Percentiles rank a stretch among this genome's conserved stretches.
phyloP scores from a whole-genome alignment of 35 echinoderm and acorn worm species.

The Lytechinus pictus region DNA sequence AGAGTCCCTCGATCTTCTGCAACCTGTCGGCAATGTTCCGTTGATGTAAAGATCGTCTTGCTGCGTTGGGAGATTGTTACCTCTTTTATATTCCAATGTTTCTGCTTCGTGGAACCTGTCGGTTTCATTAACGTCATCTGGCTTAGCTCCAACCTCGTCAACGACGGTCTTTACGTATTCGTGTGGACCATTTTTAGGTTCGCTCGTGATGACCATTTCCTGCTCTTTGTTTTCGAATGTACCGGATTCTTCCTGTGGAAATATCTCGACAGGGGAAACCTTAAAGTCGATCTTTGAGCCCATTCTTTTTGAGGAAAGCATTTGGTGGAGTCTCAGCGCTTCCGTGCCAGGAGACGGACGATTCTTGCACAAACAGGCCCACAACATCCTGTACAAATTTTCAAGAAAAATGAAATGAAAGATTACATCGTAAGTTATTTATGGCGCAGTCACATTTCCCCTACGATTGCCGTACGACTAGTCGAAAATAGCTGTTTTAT shows the following conservation, averaged over 20 bases:
- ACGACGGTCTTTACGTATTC: not conserved
- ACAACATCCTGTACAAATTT: not conserved
- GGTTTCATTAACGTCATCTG: not conserved
- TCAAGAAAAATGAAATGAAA: too few species aligned
- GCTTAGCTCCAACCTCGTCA: not conserved
- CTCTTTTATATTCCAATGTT: not conserved
- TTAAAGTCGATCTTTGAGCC: not conserved
- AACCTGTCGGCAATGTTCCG: not conserved
- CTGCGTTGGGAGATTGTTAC: not conserved
- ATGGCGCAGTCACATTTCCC: too few species aligned
- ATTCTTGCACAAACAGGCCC: not conserved
- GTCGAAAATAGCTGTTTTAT: too few species aligned
- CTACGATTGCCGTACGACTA: too few species aligned
- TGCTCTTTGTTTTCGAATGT: not conserved
- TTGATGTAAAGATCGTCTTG: not conserved
- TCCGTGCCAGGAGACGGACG: not conserved
- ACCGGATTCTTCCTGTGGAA: not conserved
- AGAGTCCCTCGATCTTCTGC: not conserved
- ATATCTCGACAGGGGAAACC: not conserved
- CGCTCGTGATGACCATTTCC: not conserved
- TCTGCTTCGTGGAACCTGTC: not conserved
- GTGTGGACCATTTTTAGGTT: not conserved
- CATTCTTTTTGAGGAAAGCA: not conserved
- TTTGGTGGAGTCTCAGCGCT: not conserved
- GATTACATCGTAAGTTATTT: too few species aligned